Evolutionary conservation across 2,797 vertebrate species (phyloP), one percentile per base, ranked within the genome.

Genomic region (Leuciscus waleckii): DNA sequence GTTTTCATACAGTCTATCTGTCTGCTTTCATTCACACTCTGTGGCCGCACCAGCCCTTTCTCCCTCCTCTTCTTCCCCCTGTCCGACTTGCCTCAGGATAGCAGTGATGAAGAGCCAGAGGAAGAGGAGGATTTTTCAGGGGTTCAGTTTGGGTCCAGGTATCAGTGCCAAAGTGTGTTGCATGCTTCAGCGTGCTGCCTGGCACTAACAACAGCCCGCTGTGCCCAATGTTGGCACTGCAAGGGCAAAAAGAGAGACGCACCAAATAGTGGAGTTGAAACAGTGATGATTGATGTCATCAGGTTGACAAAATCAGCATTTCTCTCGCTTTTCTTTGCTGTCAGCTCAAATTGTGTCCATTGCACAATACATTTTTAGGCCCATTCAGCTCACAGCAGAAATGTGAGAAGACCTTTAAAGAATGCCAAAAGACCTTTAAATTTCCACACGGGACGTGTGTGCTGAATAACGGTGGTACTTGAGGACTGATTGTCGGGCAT

Each of bases 101-200:
- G 97, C 96, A 97, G 97, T 93, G 97, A 97, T 89, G 98, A 98
- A 94, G 98, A 99, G 79, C 95, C 96, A 87, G 96, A 93, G 35
- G 95, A 94, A 86, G 90, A 96, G 91, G 96, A 96, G 93, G 98
- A 99, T 96, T 98, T 98, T 97, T 91, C 97, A 95, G 95, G 94
- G 95, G 96, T 99, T 96, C 98, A 97, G 92, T 99, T 99, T 97
- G 98, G 97, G 96, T 97, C 97, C 96, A 99, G 98, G 98, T 99
- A 99, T 95, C 92, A 83, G 91, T 95, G 95, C 89, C 92, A 91
- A 91, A 87, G 89, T 91, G 88, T 91, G 89, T 86, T 93, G 96
- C 96, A 97, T 96, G 94, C 92, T 89, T 86, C 91, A 92, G 91
- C 84, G 87, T 93, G 90, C 89, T 73, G 56, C 89, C 93, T 93